These are phyloP conservation scores for Boleophthalmus pectinirostris DNA, from an alignment of 2,113 vertebrate species.

Conservation along the genomic window DNA sequence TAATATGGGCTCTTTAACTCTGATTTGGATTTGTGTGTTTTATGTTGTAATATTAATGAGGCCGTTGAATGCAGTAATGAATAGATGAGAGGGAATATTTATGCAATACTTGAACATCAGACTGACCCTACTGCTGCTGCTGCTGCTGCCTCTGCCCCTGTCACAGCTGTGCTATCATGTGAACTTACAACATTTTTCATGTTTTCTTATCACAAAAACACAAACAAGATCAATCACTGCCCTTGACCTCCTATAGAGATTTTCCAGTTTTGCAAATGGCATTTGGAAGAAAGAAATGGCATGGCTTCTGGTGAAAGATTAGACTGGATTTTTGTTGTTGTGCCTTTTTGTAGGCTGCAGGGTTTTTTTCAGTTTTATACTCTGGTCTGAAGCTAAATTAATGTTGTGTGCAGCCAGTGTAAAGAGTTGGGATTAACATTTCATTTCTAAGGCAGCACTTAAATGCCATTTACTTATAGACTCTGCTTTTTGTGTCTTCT, in stretches of 20 bases:
- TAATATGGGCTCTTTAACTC: too few species aligned
- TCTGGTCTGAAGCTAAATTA: constrained; percentile 12
- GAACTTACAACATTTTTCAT: background rate
- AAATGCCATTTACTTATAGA: constrained; percentile 4
- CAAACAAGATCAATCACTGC: constrained; percentile 10
- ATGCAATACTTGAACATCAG: constrained; percentile 35
- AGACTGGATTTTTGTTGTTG: constrained; percentile 10
- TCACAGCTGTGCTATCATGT: constrained; percentile 12
- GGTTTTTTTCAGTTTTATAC: constrained; percentile 7
- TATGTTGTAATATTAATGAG: constrained; percentile 1
- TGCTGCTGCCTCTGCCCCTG: background rate
- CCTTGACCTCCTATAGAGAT: constrained; percentile 15
- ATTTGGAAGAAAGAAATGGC: constrained; percentile 7
- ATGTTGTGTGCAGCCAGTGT: constrained; percentile 12
- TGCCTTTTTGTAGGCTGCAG: constrained; percentile 5
- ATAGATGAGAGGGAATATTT: constrained; percentile 26
- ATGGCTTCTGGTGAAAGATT: constrained; percentile 16
- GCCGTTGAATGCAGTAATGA: background rate
- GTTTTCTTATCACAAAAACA: constrained; percentile 5
- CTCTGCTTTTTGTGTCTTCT: background rate
- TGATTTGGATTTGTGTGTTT: background rate
- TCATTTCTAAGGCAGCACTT: background rate
- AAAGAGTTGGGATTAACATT: constrained; percentile 15
- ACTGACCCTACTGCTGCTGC: constrained; percentile 11
- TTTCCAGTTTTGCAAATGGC: constrained; percentile 14